Evolutionary conservation across 30 jellyfish, hydroid and myxozoan genomes (phyloP).

Genomic region (Sanderia malayensis): DNA sequence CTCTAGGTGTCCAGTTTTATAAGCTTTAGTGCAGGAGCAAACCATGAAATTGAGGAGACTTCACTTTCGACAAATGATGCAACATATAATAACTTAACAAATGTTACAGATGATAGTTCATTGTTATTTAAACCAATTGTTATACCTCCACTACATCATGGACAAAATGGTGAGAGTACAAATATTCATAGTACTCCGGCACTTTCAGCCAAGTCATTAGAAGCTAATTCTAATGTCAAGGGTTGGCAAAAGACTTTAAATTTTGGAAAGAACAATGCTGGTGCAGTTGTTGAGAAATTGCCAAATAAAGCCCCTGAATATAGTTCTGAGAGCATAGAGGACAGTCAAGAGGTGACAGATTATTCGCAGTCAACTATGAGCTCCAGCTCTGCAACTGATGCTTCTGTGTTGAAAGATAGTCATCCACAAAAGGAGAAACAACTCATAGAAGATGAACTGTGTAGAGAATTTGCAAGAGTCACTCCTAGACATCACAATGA

Average conservation of each 20-base stretch:
- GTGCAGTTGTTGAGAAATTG: not conserved
- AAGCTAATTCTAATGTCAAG: not conserved
- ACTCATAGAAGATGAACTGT: constrained; percentile 25
- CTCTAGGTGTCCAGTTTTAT: not conserved
- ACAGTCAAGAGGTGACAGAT: not conserved
- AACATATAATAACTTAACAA: constrained; percentile 5
- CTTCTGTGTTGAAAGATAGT: not conserved
- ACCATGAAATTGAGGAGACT: not conserved
- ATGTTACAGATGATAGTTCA: constrained; percentile 19
- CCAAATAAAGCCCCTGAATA: not conserved
- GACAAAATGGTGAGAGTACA: constrained; percentile 3
- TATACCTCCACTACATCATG: not conserved
- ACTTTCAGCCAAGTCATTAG: constrained; percentile 5
- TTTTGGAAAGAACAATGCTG: not conserved
- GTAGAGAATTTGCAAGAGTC: constrained; percentile 26
- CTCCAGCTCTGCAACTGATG: not conserved
- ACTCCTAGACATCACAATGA: not conserved
- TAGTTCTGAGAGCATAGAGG: not conserved
- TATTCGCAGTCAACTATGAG: not conserved
- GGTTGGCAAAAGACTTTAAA: too few species aligned
- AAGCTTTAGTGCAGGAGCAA: not conserved
- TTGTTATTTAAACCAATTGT: constrained; percentile 7
- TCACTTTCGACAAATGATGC: too few species aligned
- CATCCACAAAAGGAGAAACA: not conserved
- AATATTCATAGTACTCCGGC: constrained; percentile 49